Conservation (phyloP, 2,888 invertebrate genomes). For the Parthenolecanium corni region DNA sequence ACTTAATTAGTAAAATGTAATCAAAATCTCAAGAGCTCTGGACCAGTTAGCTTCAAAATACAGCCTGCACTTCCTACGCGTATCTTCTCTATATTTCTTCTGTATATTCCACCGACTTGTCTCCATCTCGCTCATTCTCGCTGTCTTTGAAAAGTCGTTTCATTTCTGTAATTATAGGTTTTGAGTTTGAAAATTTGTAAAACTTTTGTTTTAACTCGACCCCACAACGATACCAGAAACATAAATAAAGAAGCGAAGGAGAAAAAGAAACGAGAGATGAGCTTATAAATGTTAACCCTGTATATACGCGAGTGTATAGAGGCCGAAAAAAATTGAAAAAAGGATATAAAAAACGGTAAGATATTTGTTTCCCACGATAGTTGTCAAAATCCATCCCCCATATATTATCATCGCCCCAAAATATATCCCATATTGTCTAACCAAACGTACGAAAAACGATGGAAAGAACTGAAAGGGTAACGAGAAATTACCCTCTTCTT, state of each 20-base stretch:
- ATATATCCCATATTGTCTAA: conserved; percentile 15
- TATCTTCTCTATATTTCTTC: background rate
- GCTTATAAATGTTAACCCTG: background rate
- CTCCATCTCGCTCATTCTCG: background rate
- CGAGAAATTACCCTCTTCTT: conserved; percentile 1
- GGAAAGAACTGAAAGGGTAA: conserved; percentile 6
- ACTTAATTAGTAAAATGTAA: background rate
- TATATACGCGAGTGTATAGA: background rate
- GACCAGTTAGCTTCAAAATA: background rate
- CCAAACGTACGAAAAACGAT: background rate
- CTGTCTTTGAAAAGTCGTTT: background rate
- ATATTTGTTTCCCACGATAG: conserved; percentile 25
- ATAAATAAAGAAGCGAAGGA: conserved; percentile 4
- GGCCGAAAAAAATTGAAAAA: no score
- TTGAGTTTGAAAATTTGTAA: conserved; percentile 7
- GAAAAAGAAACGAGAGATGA: background rate
- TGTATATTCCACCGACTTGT: background rate
- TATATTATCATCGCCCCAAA: conserved; percentile 21
- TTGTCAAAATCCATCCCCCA: conserved; percentile 24
- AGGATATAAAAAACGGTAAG: background rate
- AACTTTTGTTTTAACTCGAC: conserved; percentile 1
- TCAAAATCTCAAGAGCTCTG: conserved; percentile 8
- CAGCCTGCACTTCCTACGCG: background rate
- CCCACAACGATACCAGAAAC: conserved; percentile 18
- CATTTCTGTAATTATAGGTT: conserved; percentile 12